Percentiles rank a stretch among this genome's conserved stretches.
phyloP scores from a whole-genome alignment of 2,888 invertebrate species.

The Adelphocoris suturalis region DNA sequence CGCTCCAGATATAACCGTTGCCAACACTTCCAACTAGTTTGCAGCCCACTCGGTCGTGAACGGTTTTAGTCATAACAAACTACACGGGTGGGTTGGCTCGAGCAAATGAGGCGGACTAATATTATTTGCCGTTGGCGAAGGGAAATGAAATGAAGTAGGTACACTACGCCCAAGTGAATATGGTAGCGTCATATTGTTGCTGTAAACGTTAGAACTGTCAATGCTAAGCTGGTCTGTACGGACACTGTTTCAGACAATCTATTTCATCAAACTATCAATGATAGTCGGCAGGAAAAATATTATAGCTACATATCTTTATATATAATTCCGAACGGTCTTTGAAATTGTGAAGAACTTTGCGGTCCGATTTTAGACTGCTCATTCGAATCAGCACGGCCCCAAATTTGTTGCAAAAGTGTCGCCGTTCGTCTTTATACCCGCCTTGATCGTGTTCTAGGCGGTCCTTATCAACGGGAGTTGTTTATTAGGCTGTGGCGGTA shows the following conservation, averaged over 20 bases:
- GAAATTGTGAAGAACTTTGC: too few relatives aligned
- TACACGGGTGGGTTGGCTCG: slow-evolving; percentile 37
- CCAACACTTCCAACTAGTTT: slow-evolving; percentile 57
- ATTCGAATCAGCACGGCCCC: too few relatives aligned
- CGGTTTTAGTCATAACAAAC: slow-evolving; percentile 55
- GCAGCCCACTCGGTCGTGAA: slow-evolving; percentile 53
- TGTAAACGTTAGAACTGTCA: background rate
- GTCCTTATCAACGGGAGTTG: too few relatives aligned
- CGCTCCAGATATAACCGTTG: slow-evolving; percentile 36
- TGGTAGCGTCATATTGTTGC: background rate
- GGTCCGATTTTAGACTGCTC: too few relatives aligned
- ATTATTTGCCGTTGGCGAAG: slow-evolving; percentile 21
- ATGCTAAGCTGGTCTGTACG: background rate
- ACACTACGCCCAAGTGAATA: background rate
- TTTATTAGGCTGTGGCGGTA: too few relatives aligned
- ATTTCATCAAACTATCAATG: too few relatives aligned
- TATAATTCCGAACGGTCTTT: too few relatives aligned
- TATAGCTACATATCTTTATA: too few relatives aligned
- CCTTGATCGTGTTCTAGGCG: too few relatives aligned
- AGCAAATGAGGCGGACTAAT: slow-evolving; percentile 53
- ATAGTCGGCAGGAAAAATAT: background rate
- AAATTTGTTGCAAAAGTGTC: too few relatives aligned
- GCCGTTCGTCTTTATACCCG: too few relatives aligned
- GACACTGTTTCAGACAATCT: background rate
- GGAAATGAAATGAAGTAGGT: background rate